These are phyloP conservation scores for Etheostoma cragini DNA, from an alignment of 2,113 vertebrate genomes.

Conservation along the genomic window DNA sequence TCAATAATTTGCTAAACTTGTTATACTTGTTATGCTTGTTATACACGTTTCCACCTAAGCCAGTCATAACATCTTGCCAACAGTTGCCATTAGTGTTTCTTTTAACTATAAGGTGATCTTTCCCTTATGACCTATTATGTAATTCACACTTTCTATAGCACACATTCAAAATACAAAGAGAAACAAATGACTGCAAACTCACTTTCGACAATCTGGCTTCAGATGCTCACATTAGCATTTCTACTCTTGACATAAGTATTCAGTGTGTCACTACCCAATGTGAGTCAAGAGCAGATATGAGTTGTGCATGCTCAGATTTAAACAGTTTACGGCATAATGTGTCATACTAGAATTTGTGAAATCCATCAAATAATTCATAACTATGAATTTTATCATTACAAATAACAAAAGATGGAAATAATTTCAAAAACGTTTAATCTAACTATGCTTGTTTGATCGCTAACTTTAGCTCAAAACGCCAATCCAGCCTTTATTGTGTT, in stretches of 20 bases:
- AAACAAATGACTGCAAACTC: neutral
- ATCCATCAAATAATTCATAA: too few relatives aligned
- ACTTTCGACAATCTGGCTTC: neutral
- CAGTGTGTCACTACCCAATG: too few relatives aligned
- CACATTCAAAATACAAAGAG: neutral
- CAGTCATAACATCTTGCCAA: constrained; percentile 3
- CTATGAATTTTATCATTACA: too few relatives aligned
- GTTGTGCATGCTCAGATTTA: too few relatives aligned
- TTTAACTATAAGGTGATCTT: constrained; percentile 4
- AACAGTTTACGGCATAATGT: too few relatives aligned
- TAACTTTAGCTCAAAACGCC: too few relatives aligned
- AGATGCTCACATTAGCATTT: neutral
- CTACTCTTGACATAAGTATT: neutral
- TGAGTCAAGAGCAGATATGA: too few relatives aligned
- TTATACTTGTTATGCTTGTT: neutral
- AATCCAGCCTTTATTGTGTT: too few relatives aligned
- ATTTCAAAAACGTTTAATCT: too few relatives aligned
- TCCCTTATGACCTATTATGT: neutral
- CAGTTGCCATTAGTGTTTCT: neutral
- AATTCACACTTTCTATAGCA: neutral
- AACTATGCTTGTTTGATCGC: too few relatives aligned
- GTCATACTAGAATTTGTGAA: too few relatives aligned
- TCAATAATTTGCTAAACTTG: neutral
- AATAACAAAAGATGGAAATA: too few relatives aligned
- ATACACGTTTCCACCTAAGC: neutral